Base-by-base conservation (phyloP, 2,113 vertebrate genomes). In the Rhegmatorhina hoffmannsi region DNA sequence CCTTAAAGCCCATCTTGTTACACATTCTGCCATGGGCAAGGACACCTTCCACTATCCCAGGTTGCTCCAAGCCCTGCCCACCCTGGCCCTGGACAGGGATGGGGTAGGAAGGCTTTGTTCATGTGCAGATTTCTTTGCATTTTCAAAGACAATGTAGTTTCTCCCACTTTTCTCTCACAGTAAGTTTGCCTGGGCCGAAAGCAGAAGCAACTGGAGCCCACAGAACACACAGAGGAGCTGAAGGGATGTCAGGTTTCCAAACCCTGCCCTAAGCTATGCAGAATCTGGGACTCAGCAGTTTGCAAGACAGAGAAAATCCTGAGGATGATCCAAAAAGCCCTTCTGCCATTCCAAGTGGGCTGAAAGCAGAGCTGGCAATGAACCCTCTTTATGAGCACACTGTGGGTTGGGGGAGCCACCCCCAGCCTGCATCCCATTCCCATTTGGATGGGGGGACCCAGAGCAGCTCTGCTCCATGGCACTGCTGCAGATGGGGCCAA, bases 331-430 rank as follows among this genome's bases (percentile, higher is more conserved):
- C 91, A 87, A 90, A 92, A 96, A 28, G 36, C 19, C 2, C 10
- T 88, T 94, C 90, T 88, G 69, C 68, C 72, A 67, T 49, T 82
- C 24, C 4, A 40, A 63, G 26, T 0, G 0, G 31, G 36, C 20
- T 64, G 62, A 92, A 94, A 95, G 36, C 2, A 83, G 70, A 96
- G 63, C 69, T 87, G n/a, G 25, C 69, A 89, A 94, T 53, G 53
- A 73, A 34, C 7, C 43, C 67, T 56, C 43, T 60, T n/a, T 36
- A 76, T 81, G 78, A 36, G 7, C 1, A 4, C 40, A 7, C n/a
- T 60, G 66, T 1, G 46, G 38, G 44, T 68, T 75, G 91, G 86
- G 68, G 38, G 60, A 67, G 89, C 67, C 1, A 0, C 24, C 55
- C 50, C 38, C 29, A 38, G 40, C 47, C 28, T 33, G 64, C 36